Conservation (phyloP, 2,113 vertebrate genomes). For the Oncorhynchus keta region DNA sequence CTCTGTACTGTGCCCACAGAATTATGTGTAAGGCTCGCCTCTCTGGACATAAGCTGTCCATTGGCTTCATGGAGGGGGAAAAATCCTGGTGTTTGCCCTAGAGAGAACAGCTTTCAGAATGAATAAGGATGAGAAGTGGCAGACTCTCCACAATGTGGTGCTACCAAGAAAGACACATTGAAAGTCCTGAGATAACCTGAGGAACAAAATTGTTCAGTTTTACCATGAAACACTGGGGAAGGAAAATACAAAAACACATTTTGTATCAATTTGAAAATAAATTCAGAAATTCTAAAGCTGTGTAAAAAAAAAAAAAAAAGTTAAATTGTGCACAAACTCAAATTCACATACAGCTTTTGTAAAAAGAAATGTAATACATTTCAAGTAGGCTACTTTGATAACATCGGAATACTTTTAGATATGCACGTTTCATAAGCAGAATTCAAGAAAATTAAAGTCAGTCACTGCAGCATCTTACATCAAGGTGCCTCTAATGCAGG, state of each 20-base stretch:
- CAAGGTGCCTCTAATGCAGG: too few relatives aligned
- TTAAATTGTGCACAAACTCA: not conserved
- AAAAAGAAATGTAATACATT: too few relatives aligned
- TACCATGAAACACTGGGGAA: conserved; percentile 7
- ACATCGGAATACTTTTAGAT: too few relatives aligned
- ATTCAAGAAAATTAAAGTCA: not conserved
- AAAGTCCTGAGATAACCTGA: conserved; percentile 42
- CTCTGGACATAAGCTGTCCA: conserved; percentile 58
- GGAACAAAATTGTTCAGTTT: conserved; percentile 33
- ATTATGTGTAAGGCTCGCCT: conserved; percentile 43
- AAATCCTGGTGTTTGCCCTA: conserved; percentile 60
- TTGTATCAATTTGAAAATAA: not conserved
- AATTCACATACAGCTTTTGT: too few relatives aligned
- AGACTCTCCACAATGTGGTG: conserved; percentile 68
- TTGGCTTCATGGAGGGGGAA: conserved; percentile 52
- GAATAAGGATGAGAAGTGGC: conserved; percentile 71
- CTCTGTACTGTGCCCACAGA: conserved; percentile 54
- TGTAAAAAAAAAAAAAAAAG: not conserved
- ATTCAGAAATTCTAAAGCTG: not conserved
- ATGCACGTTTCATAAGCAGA: not conserved
- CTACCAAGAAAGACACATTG: conserved; percentile 64
- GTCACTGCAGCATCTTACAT: too few relatives aligned
- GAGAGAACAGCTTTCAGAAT: conserved; percentile 67
- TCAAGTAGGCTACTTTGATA: not conserved
- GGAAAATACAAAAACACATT: conserved; percentile 20